phyloP scores from a whole-genome alignment of 2,797 vertebrate genomes.

The Galagoides demidoff region DNA sequence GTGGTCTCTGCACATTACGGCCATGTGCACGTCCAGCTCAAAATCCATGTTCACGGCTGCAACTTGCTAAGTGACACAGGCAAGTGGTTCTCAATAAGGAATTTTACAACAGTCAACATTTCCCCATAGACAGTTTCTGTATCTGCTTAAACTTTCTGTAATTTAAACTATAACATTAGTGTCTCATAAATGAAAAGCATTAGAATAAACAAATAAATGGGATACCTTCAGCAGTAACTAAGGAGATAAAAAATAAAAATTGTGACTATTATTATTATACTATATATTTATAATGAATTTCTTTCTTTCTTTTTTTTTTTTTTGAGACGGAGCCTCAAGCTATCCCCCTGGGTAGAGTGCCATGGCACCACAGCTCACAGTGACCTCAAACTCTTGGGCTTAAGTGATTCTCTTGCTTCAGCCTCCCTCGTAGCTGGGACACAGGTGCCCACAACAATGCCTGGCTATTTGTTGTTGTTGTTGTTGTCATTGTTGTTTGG shows the following conservation, averaged over 20 bases:
- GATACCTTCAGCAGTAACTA: background rate
- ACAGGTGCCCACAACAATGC: too few relatives aligned
- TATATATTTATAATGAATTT: background rate
- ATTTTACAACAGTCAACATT: background rate
- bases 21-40: background rate
- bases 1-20: background rate
- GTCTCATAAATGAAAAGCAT: constrained; percentile 25
- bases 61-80: background rate
- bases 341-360: too few relatives aligned
- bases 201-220: background rate
- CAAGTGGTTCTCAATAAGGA: background rate
- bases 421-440: too few relatives aligned
- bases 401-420: too few relatives aligned
- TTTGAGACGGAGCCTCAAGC: too few relatives aligned
- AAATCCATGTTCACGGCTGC: background rate
- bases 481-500: too few relatives aligned
- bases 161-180: background rate
- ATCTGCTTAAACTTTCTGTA: background rate
- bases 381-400: too few relatives aligned
- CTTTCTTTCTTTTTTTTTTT: too few relatives aligned
- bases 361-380: too few relatives aligned
- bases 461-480: too few relatives aligned
- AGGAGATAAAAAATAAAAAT: background rate
- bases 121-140: background rate
- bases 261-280: background rate